Percentiles rank a stretch among this genome's conserved stretches.
Evolutionary conservation across 2,797 vertebrate genomes (phyloP).

Genomic region (Fistularia tabacaria): DNA sequence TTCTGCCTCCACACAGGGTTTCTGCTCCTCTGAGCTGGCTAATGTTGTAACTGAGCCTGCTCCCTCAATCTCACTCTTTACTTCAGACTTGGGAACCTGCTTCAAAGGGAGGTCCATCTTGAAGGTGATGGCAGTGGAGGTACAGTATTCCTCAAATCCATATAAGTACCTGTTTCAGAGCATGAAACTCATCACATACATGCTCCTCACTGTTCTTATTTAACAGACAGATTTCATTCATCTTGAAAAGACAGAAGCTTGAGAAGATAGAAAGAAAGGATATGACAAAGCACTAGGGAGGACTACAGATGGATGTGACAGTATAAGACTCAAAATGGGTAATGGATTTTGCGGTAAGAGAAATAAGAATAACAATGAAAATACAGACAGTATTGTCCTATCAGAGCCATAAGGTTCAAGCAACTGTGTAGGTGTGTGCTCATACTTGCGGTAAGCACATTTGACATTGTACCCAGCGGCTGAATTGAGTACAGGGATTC

Average conservation of each 20-base stretch:
- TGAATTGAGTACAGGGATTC: constrained; percentile 81
- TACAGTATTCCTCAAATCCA: constrained; percentile 82
- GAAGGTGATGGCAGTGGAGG: constrained; percentile 77
- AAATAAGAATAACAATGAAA: not conserved
- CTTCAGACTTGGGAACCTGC: constrained; percentile 60
- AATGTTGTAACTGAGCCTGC: constrained; percentile 19
- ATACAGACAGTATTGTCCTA: not conserved
- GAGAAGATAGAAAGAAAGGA: not conserved
- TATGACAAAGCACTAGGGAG: not conserved
- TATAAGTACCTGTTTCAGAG: constrained; percentile 72
- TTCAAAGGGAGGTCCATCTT: constrained; percentile 79
- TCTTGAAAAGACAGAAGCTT: constrained; percentile 8
- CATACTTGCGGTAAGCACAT: constrained; percentile 83
- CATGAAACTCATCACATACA: constrained; percentile 2
- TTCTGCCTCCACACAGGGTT: constrained; percentile 47
- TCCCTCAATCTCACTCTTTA: constrained; percentile 50
- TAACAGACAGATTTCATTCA: not conserved
- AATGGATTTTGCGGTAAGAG: constrained; percentile 2
- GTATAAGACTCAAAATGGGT: not conserved
- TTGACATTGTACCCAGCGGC: constrained; percentile 84
- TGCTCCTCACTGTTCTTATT: too few species aligned
- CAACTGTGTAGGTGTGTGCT: constrained; percentile 16
- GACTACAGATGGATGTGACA: constrained; percentile 6
- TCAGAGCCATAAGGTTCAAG: constrained; percentile 3
- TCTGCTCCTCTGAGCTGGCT: constrained; percentile 55